These are phyloP conservation scores for Pterois miles DNA, from an alignment of 2,797 vertebrate species.

Conservation along the genomic window DNA sequence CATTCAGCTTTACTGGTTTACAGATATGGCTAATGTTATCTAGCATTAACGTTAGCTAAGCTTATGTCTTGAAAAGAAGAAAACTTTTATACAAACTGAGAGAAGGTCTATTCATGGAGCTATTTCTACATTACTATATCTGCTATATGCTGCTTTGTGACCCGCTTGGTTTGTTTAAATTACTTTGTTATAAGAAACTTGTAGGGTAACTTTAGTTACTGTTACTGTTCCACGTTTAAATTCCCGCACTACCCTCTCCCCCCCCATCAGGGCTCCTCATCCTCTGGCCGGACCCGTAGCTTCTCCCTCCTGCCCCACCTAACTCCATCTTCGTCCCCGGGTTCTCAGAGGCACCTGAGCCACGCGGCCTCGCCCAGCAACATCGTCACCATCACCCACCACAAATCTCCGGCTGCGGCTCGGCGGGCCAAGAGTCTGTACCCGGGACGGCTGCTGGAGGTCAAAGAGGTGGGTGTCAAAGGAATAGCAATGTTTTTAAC, in stretches of 20 bases:
- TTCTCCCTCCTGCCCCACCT: conserved; percentile 92
- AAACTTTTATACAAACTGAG: neutral
- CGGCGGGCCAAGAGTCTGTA: conserved; percentile 88
- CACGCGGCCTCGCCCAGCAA: conserved; percentile 83
- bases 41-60: too few species aligned
- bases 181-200: neutral
- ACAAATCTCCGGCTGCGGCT: conserved; percentile 95
- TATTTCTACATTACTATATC: neutral
- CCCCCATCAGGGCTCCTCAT: conserved; percentile 79
- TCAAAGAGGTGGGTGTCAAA: conserved; percentile 91
- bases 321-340: conserved; percentile 89
- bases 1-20: neutral
- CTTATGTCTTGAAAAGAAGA: neutral
- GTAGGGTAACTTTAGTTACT: neutral
- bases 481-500: neutral
- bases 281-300: conserved; percentile 89
- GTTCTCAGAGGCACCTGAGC: conserved; percentile 86
- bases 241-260: conserved; percentile 22
- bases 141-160: neutral
- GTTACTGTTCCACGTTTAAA: conserved; percentile 35
- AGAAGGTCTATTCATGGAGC: neutral
- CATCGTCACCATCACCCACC: conserved; percentile 95
- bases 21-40: neutral
- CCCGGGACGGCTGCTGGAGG: conserved; percentile 90
- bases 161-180: neutral